phyloP scores from a whole-genome alignment of 2,888 invertebrate species.

The Drosophila infuscata region DNA sequence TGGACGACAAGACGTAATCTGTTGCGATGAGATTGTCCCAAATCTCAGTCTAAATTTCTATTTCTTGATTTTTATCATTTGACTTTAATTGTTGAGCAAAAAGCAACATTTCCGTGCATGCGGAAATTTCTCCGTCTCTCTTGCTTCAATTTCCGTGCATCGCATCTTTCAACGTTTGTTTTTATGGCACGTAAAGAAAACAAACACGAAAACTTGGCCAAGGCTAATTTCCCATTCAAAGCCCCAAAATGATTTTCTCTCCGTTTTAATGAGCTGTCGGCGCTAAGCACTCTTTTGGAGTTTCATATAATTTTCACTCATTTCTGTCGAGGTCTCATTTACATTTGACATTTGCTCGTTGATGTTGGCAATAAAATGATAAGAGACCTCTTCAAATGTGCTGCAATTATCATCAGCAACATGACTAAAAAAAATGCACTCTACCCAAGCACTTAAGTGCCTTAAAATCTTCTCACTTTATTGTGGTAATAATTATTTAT shows the following conservation, averaged over 20 bases:
- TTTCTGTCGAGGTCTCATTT: constrained; percentile 12
- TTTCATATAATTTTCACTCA: constrained; percentile 26
- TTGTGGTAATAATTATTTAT: neutral
- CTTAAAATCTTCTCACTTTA: neutral
- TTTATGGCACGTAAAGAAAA: constrained; percentile 62
- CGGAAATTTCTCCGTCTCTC: constrained; percentile 23
- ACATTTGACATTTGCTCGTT: constrained; percentile 17
- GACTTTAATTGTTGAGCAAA: constrained; percentile 29
- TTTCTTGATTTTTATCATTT: constrained; percentile 22
- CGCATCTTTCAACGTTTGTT: constrained; percentile 17
- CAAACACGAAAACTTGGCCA: constrained; percentile 29
- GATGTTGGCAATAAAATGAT: constrained; percentile 25
- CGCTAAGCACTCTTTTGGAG: constrained; percentile 30
- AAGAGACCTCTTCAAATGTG: constrained; percentile 9
- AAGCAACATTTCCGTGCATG: constrained; percentile 37
- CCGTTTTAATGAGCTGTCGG: constrained; percentile 45
- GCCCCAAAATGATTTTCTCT: constrained; percentile 45
- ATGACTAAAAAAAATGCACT: neutral
- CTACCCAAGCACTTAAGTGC: neutral
- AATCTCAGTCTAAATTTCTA: neutral
- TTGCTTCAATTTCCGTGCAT: constrained; percentile 21
- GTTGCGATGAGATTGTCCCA: neutral
- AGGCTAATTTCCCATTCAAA: constrained; percentile 48
- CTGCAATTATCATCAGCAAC: neutral
- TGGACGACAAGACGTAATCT: neutral